phyloP scores from a whole-genome alignment of 1,140 invertebrate species.

The Drosophila leontia region DNA sequence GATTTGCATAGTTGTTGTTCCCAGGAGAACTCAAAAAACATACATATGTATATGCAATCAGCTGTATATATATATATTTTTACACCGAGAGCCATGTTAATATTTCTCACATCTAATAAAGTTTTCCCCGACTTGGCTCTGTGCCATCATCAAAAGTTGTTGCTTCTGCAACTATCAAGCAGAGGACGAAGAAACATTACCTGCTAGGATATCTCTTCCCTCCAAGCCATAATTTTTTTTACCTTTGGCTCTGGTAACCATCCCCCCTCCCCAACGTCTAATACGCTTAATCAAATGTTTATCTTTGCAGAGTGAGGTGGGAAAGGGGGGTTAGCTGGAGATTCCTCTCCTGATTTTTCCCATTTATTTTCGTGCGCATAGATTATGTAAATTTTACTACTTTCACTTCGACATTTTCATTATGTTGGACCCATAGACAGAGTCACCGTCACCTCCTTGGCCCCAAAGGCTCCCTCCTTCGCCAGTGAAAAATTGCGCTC shows the following conservation, averaged over 20 bases:
- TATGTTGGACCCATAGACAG: slow-evolving; percentile 56
- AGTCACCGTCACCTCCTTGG: slow-evolving; percentile 27
- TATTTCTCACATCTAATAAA: slow-evolving; percentile 79
- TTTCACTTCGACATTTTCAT: slow-evolving; percentile 83
- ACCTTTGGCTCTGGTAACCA: slow-evolving; percentile 6
- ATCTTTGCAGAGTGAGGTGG: slow-evolving; percentile 49
- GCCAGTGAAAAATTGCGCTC: slow-evolving; percentile 66
- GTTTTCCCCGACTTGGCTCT: slow-evolving; percentile 42
- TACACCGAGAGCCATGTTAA: slow-evolving; percentile 53
- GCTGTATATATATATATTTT: neutral
- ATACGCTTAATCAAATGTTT: slow-evolving; percentile 82
- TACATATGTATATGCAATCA: slow-evolving; percentile 5
- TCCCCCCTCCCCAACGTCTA: slow-evolving; percentile 34
- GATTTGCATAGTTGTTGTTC: slow-evolving; percentile 38
- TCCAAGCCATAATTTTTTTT: slow-evolving; percentile 12
- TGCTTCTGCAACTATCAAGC: slow-evolving; percentile 39
- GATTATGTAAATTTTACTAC: slow-evolving; percentile 83
- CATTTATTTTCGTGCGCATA: slow-evolving; percentile 82
- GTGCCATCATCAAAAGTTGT: slow-evolving; percentile 61
- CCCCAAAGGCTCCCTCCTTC: slow-evolving; percentile 3
- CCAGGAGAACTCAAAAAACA: slow-evolving; percentile 23
- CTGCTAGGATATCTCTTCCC: slow-evolving; percentile 21
- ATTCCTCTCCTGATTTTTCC: slow-evolving; percentile 75
- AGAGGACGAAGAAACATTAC: slow-evolving; percentile 41
- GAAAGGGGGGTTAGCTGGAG: slow-evolving; percentile 13